Conservation (phyloP, 1,140 invertebrate genomes). For the Atopsyche davidsoni region DNA sequence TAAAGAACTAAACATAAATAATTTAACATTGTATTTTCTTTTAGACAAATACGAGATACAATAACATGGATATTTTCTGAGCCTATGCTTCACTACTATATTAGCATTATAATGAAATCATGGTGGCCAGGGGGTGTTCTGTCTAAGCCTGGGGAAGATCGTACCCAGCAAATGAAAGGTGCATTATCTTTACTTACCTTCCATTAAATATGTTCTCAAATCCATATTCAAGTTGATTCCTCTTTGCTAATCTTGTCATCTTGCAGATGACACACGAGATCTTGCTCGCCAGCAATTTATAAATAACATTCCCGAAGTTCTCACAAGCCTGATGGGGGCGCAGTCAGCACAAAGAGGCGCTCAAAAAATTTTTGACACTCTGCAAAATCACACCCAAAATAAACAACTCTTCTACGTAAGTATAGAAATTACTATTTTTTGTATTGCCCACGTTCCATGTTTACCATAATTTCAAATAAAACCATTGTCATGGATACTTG, state of each 20-base stretch:
- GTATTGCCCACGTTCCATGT: conserved; percentile 10
- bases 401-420: conserved; percentile 90
- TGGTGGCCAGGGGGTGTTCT: conserved; percentile 82
- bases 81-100: conserved; percentile 84
- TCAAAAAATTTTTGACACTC: conserved; percentile 78
- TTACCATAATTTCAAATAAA: conserved; percentile 5
- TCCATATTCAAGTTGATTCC: not conserved
- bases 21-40: no score
- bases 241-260: not conserved
- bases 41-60: conserved; percentile 80
- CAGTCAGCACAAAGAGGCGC: conserved; percentile 77
- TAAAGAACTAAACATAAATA: no score
- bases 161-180: conserved; percentile 66
- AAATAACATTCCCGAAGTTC: conserved; percentile 69
- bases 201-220: no score
- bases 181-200: no score
- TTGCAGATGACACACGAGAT: conserved; percentile 51
- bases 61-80: conserved; percentile 84
- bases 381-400: conserved; percentile 81
- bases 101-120: conserved; percentile 73
- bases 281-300: conserved; percentile 62
- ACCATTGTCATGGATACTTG: conserved; percentile 7
- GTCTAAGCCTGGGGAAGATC: conserved; percentile 47
- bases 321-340: conserved; percentile 78
- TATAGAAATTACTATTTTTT: conserved; percentile 30